A percentile compares a stretch with the other conserved stretches of the same genome.
phyloP scores from a whole-genome alignment of 2,113 vertebrate species.

The Gallinago media region DNA sequence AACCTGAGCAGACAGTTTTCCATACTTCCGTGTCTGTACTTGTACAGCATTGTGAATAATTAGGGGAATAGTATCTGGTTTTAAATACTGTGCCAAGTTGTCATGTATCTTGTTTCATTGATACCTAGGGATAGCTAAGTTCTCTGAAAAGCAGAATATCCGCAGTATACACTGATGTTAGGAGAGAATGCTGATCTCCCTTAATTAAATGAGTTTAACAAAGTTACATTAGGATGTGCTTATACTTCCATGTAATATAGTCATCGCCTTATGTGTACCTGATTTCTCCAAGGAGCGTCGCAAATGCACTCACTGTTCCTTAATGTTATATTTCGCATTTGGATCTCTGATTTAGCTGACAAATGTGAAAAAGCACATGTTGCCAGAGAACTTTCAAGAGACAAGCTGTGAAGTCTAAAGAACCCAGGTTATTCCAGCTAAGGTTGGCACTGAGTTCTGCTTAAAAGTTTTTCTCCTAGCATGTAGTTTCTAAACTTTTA shows the following conservation, averaged over 20 bases:
- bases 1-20: background rate
- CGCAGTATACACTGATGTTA: background rate
- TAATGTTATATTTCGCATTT: constrained; percentile 46
- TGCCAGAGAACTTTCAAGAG: constrained; percentile 67
- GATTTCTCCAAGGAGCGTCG: background rate
- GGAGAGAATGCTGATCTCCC: background rate
- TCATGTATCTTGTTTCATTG: background rate
- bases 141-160: background rate
- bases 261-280: background rate
- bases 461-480: constrained; percentile 16
- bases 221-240: background rate
- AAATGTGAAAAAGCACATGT: constrained; percentile 55
- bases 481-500: constrained; percentile 18
- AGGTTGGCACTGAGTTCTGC: background rate
- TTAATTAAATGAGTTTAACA: background rate
- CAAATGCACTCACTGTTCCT: constrained; percentile 36
- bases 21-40: background rate
- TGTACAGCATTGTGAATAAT: background rate
- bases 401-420: constrained; percentile 53
- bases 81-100: background rate
- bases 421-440: constrained; percentile 58
- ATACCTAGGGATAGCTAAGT: background rate
- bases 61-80: background rate
- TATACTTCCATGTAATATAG: background rate
- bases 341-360: constrained; percentile 46